Evolutionary conservation across 2,888 invertebrate species (phyloP), one percentile per base, ranked within the genome.

Genomic region (Octodonta nipae): DNA sequence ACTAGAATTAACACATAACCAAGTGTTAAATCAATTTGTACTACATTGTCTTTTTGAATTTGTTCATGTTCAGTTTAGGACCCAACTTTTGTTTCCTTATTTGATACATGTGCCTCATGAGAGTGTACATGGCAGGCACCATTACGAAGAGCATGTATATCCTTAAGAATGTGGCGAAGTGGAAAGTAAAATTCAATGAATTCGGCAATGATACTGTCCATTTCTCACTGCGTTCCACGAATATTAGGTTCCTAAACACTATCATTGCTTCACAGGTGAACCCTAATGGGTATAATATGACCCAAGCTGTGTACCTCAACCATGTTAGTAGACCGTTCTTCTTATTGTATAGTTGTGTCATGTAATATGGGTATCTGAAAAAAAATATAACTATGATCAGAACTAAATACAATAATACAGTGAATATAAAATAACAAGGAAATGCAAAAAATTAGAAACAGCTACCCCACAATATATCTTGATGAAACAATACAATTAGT

Each of bases 241-340:
- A 86, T 0, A 89, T 86, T 52, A 93, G 81, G 56, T 87, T 84
- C 31, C 86, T 70, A 11, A 86, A 65, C 25, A 85, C 69, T 8
- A 86, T 71, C 3, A 83, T 75, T 0, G 86, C 82, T 66, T 95
- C 93, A 51, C 85, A 82, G 1, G 88, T 52, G 45, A 91, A 77
- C 4, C 92, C 93, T 22, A 91, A 55, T 0, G 95, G 95, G 60
- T 93, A 95, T 0, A 93, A 67, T 0, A 87, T 78, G 43, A 95
- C 86, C 93, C 93, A 96, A 34, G 88, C 69, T 0, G 86, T 82
- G 60, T 95, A 93, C 10, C 95, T 72, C 2, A 95, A 62, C 93
- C 93, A 95, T 0, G 88, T 92, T 5, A 95, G 32, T 3, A 83
- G 50, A 27, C 71, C 68, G 16, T 83, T 67, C 36, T 86, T 76